Conservation (phyloP, 1,140 invertebrate genomes). For the Saccostrea echinata region DNA sequence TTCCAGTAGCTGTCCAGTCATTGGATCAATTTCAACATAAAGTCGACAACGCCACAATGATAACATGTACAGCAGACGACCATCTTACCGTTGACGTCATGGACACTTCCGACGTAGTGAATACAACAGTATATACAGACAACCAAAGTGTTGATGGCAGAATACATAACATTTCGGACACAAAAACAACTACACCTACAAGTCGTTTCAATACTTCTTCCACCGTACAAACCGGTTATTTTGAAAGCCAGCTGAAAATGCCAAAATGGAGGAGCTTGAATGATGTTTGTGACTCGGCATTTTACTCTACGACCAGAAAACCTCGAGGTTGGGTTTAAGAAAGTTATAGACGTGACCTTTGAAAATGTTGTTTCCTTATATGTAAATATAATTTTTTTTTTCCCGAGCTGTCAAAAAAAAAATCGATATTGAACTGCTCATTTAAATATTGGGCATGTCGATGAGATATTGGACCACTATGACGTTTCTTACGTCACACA, state of each 20-base stretch:
- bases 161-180: background rate
- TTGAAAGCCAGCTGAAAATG: background rate
- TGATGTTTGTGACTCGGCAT: background rate
- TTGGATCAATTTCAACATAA: conserved; percentile 9
- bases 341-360: background rate
- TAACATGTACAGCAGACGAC: conserved; percentile 1
- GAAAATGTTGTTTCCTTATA: too few relatives aligned
- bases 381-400: too few relatives aligned
- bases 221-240: background rate
- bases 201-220: background rate
- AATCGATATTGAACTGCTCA: too few relatives aligned
- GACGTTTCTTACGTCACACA: too few relatives aligned
- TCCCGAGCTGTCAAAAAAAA: too few relatives aligned
- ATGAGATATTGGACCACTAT: too few relatives aligned
- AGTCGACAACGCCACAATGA: background rate
- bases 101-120: background rate
- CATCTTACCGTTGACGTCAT: background rate
- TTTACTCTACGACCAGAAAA: conserved; percentile 3
- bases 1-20: conserved; percentile 7
- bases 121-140: background rate
- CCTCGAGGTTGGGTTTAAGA: background rate
- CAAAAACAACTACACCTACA: background rate
- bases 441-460: too few relatives aligned
- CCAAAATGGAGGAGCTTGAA: background rate
- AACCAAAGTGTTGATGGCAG: background rate